phyloP scores from a whole-genome alignment of 1,140 invertebrate genomes.

The Panulirus ornatus region DNA sequence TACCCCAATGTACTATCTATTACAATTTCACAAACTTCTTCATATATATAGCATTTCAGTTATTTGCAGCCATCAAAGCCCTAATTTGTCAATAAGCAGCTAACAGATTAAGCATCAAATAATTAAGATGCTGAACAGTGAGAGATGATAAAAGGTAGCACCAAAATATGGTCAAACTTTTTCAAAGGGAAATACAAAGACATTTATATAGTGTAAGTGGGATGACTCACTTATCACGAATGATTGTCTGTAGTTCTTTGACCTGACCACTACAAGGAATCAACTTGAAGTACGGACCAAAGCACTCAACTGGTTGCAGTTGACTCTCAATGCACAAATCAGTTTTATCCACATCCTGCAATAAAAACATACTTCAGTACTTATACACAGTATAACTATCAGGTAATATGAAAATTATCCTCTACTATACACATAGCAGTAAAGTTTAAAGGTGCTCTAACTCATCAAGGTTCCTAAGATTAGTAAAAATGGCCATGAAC shows the following conservation, averaged over 20 bases:
- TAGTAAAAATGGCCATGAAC: no score
- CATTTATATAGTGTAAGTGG: neutral
- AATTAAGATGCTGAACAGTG: neutral
- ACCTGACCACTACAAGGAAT: constrained; percentile 54
- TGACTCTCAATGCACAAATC: constrained; percentile 22
- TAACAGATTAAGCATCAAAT: neutral
- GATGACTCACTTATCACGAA: constrained; percentile 38
- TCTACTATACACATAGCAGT: no score
- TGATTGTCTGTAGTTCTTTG: constrained; percentile 64
- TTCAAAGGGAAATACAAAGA: neutral
- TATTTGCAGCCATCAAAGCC: no score
- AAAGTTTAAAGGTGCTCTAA: no score
- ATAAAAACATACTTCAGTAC: neutral
- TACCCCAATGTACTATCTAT: no score
- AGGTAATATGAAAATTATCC: no score
- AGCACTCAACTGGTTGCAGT: constrained; percentile 52
- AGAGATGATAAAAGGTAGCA: neutral
- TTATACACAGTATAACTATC: no score
- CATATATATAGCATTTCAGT: no score
- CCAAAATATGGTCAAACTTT: neutral
- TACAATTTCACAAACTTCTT: no score
- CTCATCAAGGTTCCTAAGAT: no score
- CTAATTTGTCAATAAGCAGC: no score
- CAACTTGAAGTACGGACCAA: constrained; percentile 59
- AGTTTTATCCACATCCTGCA: neutral